These are phyloP conservation scores for Pachliopta kotzebuea DNA, from an alignment of 2,888 invertebrate genomes.

Conservation along the genomic window DNA sequence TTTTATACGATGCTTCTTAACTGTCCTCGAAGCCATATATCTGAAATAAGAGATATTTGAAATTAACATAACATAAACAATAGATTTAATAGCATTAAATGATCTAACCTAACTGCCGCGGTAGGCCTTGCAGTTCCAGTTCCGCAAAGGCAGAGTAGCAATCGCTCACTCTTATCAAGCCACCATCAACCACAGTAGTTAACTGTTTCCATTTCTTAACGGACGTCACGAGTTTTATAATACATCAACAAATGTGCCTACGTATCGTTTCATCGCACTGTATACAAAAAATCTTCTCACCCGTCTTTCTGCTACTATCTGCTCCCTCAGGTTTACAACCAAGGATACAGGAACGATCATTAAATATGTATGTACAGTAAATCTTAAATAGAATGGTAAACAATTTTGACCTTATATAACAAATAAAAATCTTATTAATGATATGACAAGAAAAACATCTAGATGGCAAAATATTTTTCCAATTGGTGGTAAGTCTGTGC, in stretches of 20 bases:
- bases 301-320: no score
- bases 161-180: constrained; percentile 24
- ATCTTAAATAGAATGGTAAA: no score
- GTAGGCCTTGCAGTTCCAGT: constrained; percentile 12
- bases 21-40: constrained; percentile 39
- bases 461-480: no score
- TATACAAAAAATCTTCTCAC: no score
- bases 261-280: neutral
- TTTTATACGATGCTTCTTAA: constrained; percentile 39
- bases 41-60: constrained; percentile 34
- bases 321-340: no score
- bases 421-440: no score
- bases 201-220: constrained; percentile 5
- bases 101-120: neutral
- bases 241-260: neutral
- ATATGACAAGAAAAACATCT: no score
- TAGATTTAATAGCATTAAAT: neutral
- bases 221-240: constrained; percentile 8
- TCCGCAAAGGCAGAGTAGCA: constrained; percentile 2
- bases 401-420: no score
- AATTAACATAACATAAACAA: neutral
- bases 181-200: neutral
- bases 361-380: no score
- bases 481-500: no score
- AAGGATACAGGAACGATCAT: no score